Percentiles rank a stretch among this genome's conserved stretches.
These are phyloP conservation scores for Erethizon dorsatum DNA, from an alignment of 2,797 vertebrate genomes.

Conservation along the genomic window DNA sequence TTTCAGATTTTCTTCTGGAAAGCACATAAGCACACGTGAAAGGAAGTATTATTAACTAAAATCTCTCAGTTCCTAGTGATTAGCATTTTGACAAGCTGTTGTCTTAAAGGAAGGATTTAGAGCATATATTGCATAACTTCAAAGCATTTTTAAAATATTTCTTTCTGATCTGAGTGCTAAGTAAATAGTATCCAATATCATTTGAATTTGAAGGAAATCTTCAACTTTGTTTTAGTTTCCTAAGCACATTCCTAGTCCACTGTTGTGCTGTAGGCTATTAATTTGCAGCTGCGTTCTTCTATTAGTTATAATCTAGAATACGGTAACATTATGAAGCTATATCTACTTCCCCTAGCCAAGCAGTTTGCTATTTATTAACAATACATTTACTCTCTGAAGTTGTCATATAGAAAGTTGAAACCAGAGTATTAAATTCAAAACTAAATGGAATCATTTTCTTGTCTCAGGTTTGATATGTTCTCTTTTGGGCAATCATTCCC, in stretches of 20 bases:
- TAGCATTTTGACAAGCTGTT: constrained; percentile 81
- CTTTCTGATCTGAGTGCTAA: constrained; percentile 55
- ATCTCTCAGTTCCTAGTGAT: constrained; percentile 71
- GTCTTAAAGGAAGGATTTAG: constrained; percentile 69
- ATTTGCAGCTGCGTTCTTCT: constrained; percentile 58
- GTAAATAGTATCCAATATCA: constrained; percentile 52
- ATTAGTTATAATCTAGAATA: constrained; percentile 58
- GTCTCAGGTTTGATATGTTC: constrained; percentile 25
- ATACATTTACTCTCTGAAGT: constrained; percentile 46
- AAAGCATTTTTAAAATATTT: constrained; percentile 61
- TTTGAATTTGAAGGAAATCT: constrained; percentile 30
- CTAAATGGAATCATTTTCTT: constrained; percentile 51
- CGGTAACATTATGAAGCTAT: constrained; percentile 48
- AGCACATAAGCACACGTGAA: constrained; percentile 48
- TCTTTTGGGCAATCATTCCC: not conserved
- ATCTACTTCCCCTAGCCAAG: constrained; percentile 53
- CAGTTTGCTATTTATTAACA: constrained; percentile 59
- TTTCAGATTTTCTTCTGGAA: constrained; percentile 74
- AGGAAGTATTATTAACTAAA: constrained; percentile 76
- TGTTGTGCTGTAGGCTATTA: constrained; percentile 32
- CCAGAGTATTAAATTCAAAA: constrained; percentile 40
- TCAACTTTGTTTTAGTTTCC: constrained; percentile 44
- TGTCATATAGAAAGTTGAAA: constrained; percentile 57
- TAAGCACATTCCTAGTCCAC: not conserved
- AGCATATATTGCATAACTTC: constrained; percentile 65